Base-by-base conservation (phyloP, 2,888 invertebrate genomes). In the Lithophane socia region DNA sequence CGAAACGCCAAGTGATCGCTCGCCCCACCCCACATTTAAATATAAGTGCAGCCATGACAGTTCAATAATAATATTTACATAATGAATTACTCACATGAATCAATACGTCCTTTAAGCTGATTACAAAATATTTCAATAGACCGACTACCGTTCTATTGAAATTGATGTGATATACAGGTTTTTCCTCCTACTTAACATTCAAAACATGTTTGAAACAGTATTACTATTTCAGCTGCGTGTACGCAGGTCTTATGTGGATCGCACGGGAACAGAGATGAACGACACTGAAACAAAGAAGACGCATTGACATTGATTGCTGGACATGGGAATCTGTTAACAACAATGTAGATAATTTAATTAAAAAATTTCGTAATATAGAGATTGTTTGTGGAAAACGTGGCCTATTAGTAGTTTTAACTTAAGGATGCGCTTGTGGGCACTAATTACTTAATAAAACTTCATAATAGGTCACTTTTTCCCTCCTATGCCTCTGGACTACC, bases 141-240 rank as follows among this genome's bases (percentile, higher is more conserved):
- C 0, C 5, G 37, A 37, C 37, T 37, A 4, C 37, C 37, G 37
- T 37, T 37, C 37, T 37, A 37, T 37, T 37, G 37, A 37, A 37
- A 37, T 37, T 37, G 70, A 83, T 70, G 63, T 65, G 16, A 64
- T 63, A 44, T 24, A 74, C 71, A 24, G 52, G 56, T 67, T 78
- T 84, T 83, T 85, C 83, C 86, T 85, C 64, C 73, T 71, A 67
- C 24, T 85, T 82, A 60, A 37, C 7, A 77, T 85, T 82, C 77
- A 60, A 60, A 67, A 56, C 64, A 29, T 61, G 63, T 63, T 44
- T 37, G 54, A 69, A 58, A 3, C 42, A 58, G 76, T 66, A 69
- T 83, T 82, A 70, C 77, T 82, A 85, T 83, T 85, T 76, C 60
- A 73, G 63, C 49, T 82, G 86, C 82, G 83, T 82, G 52, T 67